phyloP scores from a whole-genome alignment of 2,888 invertebrate species.

The Hirtodrosophila alboralis region DNA sequence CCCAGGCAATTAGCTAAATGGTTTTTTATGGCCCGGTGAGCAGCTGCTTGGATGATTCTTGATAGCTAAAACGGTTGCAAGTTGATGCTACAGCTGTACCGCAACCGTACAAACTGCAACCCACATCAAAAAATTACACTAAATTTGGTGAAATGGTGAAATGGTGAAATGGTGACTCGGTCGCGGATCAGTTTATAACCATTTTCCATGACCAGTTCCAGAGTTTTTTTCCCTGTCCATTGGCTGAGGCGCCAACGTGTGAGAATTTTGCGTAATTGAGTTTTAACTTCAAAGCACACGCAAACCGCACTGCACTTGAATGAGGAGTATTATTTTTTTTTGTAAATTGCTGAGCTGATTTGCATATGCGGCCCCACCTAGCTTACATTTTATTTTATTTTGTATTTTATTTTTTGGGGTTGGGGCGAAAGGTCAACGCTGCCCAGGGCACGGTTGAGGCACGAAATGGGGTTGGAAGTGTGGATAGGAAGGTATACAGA shows the following conservation, averaged over 20 bases:
- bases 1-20: conserved; percentile 72
- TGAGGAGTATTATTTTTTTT: conserved; percentile 28
- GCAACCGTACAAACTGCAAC: conserved; percentile 45
- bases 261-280: conserved; percentile 80
- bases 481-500: background rate
- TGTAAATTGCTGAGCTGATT: conserved; percentile 55
- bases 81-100: conserved; percentile 46
- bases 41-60: conserved; percentile 54
- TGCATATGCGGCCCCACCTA: conserved; percentile 59
- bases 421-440: conserved; percentile 65
- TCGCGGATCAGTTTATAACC: conserved; percentile 9
- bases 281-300: conserved; percentile 75
- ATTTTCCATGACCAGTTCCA: background rate
- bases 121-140: conserved; percentile 60
- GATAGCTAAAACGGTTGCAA: conserved; percentile 58
- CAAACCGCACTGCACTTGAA: conserved; percentile 74
- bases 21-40: conserved; percentile 55
- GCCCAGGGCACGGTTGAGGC: conserved; percentile 40
- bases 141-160: no score
- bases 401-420: conserved; percentile 10
- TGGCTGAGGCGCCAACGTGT: conserved; percentile 69
- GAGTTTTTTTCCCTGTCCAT: background rate
- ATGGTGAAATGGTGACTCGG: no score
- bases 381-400: conserved; percentile 23
- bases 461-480: background rate